phyloP scores from a whole-genome alignment of 2,888 invertebrate species.

The Synergus itoensis region DNA sequence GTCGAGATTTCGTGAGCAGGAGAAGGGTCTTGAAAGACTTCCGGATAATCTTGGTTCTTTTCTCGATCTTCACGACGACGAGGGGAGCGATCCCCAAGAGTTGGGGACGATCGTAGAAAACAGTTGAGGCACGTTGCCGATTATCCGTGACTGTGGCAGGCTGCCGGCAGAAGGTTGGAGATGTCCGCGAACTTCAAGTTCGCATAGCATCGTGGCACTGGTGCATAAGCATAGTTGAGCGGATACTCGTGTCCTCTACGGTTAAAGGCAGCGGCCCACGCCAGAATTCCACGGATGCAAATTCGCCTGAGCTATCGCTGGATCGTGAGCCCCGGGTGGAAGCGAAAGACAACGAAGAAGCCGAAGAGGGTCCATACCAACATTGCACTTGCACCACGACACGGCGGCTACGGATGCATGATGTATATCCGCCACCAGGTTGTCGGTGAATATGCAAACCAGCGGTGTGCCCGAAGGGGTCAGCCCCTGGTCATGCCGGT shows the following conservation, averaged over 20 bases:
- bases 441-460: constrained; percentile 74
- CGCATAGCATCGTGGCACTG: constrained; percentile 53
- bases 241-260: constrained; percentile 42
- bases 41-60: constrained; percentile 30
- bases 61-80: constrained; percentile 38
- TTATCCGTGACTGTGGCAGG: constrained; percentile 53
- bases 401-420: constrained; percentile 61
- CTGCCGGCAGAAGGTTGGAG: constrained; percentile 43
- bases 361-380: constrained; percentile 48
- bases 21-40: constrained; percentile 7
- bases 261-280: constrained; percentile 64
- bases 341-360: constrained; percentile 55
- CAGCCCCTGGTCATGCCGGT: constrained; percentile 64
- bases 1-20: constrained; percentile 31
- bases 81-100: constrained; percentile 16
- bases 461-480: constrained; percentile 64
- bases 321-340: constrained; percentile 71
- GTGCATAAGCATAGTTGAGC: constrained; percentile 45
- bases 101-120: constrained; percentile 42
- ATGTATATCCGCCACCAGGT: constrained; percentile 75
- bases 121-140: constrained; percentile 49
- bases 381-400: constrained; percentile 66
- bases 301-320: constrained; percentile 74
- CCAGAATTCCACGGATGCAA: constrained; percentile 77
- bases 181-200: constrained; percentile 45